phyloP scores from a whole-genome alignment of 2,888 invertebrate genomes.

The Isoperla grammatica region DNA sequence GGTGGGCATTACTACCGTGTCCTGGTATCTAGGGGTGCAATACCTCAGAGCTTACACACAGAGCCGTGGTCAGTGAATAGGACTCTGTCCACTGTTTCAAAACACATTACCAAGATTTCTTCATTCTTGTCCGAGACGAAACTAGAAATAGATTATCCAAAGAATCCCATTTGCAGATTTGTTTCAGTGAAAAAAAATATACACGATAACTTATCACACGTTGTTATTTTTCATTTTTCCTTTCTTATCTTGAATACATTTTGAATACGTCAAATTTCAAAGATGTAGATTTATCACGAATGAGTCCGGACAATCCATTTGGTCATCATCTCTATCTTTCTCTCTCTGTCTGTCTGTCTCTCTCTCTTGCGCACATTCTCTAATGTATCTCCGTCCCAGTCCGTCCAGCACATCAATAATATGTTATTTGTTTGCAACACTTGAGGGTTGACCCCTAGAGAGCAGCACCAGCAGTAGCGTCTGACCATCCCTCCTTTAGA shows the following conservation, averaged over 20 bases:
- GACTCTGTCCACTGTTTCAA: too few species aligned
- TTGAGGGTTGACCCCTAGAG: slow-evolving; percentile 3
- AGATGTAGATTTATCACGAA: slow-evolving; percentile 14
- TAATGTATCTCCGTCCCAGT: neutral
- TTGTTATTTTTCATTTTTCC: neutral
- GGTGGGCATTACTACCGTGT: too few species aligned
- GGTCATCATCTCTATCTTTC: slow-evolving; percentile 8
- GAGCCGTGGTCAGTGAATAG: too few species aligned
- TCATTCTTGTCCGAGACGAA: too few species aligned
- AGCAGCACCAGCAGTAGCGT: too few species aligned
- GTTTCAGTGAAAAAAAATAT: too few species aligned
- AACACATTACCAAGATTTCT: too few species aligned
- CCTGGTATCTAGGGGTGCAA: too few species aligned
- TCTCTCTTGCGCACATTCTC: neutral
- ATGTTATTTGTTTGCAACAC: slow-evolving; percentile 14
- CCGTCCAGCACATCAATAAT: slow-evolving; percentile 11
- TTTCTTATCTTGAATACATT: slow-evolving; percentile 3
- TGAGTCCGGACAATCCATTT: slow-evolving; percentile 1
- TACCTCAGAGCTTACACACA: too few species aligned
- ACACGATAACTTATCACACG: neutral
- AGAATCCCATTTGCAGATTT: too few species aligned
- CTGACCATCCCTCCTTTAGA: neutral
- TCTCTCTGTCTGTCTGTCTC: too few species aligned
- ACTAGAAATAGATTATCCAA: too few species aligned
- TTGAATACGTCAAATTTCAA: slow-evolving; percentile 15